Evolutionary conservation across 1,140 invertebrate genomes (phyloP).

Genomic region (Drosophila varians): DNA sequence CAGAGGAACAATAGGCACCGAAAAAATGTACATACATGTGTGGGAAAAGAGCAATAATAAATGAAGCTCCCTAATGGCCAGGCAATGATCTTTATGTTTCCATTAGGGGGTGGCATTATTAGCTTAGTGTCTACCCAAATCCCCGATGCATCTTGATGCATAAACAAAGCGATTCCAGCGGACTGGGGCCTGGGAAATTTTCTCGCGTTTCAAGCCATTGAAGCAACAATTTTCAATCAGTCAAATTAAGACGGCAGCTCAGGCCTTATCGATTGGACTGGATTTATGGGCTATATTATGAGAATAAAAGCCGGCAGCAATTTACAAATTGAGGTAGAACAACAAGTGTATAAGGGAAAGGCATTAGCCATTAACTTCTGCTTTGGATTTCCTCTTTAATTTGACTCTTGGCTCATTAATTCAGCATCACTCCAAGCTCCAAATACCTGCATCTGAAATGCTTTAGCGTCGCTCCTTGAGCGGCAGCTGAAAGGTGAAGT

Average conservation of each 20-base stretch:
- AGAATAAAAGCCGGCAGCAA: no score
- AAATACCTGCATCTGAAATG: neutral
- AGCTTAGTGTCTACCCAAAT: constrained; percentile 21
- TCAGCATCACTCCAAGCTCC: neutral
- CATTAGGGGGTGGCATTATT: constrained; percentile 23
- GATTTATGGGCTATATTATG: neutral
- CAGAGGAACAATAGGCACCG: neutral
- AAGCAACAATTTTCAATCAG: constrained; percentile 5
- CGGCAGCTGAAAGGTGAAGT: neutral
- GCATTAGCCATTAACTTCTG: neutral
- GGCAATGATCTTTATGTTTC: constrained; percentile 34
- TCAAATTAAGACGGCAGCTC: neutral
- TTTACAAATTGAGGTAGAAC: neutral
- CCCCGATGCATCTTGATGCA: constrained; percentile 23
- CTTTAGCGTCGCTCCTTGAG: neutral
- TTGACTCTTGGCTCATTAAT: neutral
- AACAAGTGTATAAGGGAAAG: neutral
- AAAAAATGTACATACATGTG: constrained; percentile 5
- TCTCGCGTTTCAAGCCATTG: neutral
- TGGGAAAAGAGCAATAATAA: constrained; percentile 3
- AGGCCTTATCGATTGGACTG: neutral
- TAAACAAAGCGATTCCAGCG: constrained; percentile 17
- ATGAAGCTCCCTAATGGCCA: constrained; percentile 26
- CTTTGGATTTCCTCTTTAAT: neutral
- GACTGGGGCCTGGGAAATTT: constrained; percentile 8